Conservation (phyloP, 1,140 invertebrate genomes). For the Penaeus japonicus region DNA sequence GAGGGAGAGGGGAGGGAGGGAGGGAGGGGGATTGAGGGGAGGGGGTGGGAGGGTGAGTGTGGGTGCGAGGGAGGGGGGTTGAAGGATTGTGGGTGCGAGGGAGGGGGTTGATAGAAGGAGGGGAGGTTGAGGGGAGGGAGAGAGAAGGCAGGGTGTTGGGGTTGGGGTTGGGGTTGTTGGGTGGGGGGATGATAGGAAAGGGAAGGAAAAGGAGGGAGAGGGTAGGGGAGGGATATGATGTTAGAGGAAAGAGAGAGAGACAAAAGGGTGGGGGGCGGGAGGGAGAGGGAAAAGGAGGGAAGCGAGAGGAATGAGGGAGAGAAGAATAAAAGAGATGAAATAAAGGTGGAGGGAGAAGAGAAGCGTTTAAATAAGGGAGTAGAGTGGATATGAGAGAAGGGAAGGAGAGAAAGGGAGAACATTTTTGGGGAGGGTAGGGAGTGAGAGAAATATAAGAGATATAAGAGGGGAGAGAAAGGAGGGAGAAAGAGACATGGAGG, state of each 20-base stretch:
- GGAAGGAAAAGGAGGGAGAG: not conserved
- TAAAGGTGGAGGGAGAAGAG: no score
- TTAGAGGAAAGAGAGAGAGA: conserved; percentile 14
- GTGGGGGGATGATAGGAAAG: not conserved
- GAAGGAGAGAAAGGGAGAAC: no score
- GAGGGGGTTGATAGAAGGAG: not conserved
- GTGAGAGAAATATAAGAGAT: no score
- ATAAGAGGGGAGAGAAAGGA: no score
- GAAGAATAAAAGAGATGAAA: not conserved
- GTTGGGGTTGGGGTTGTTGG: not conserved
- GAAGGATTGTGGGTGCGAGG: not conserved
- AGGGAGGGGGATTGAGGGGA: not conserved
- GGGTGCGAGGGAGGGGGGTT: not conserved
- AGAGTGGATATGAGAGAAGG: no score
- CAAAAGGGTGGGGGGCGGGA: not conserved
- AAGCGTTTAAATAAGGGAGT: no score
- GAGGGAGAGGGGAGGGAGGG: not conserved
- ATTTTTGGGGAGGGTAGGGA: no score
- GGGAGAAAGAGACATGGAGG: no score
- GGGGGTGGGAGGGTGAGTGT: not conserved
- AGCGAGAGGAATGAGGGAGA: not conserved
- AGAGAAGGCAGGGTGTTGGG: not conserved
- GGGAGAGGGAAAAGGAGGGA: not conserved
- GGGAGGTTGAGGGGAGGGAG: not conserved
- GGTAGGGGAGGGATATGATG: not conserved